Percentiles rank a stretch among this genome's conserved stretches.
Conservation (phyloP, 2,113 vertebrate species). For the Carassius gibelio region DNA sequence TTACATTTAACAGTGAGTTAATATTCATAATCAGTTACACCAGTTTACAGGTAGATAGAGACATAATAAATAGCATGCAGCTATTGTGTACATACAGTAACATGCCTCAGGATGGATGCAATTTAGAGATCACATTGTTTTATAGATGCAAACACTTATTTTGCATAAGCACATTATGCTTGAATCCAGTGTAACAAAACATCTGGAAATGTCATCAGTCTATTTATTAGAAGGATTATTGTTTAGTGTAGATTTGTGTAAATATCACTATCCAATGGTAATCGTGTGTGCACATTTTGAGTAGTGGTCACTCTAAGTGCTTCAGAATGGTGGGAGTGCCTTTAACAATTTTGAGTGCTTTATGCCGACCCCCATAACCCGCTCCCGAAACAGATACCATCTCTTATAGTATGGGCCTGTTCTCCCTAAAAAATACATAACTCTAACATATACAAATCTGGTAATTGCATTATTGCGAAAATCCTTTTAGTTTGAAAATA, state of each 20-base stretch:
- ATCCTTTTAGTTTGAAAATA: neutral
- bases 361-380: neutral
- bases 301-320: conserved; percentile 24
- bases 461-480: neutral
- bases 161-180: neutral
- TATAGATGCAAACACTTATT: neutral
- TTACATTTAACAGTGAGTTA: neutral
- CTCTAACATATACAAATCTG: too few relatives aligned
- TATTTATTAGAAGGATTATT: neutral
- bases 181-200: neutral
- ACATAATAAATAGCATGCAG: neutral
- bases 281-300: conserved; percentile 28
- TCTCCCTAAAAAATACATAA: neutral
- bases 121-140: neutral
- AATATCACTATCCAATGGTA: neutral
- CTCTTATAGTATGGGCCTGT: neutral
- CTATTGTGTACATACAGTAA: neutral
- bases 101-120: neutral
- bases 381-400: conserved; percentile 3
- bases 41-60: neutral
- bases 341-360: conserved; percentile 34
- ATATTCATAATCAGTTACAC: neutral
- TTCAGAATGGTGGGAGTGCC: conserved; percentile 32
- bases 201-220: neutral
- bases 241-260: neutral